Evolutionary conservation across 2,888 invertebrate species (phyloP), one percentile per base, ranked within the genome.

Genomic region (Cataglyphis altisquamis): DNA sequence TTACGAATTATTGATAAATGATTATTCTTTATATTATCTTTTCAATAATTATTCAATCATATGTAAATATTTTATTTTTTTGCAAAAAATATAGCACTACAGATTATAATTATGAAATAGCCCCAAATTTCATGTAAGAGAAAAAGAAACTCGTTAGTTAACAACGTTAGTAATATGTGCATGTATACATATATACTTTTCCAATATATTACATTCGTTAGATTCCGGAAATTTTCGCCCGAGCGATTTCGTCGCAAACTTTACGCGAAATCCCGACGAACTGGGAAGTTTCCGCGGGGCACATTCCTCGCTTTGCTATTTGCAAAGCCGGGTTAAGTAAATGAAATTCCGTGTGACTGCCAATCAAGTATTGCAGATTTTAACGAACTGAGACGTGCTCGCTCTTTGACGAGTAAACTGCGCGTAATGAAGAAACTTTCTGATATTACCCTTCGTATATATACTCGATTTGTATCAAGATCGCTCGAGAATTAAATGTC

Each of bases 381-480:
- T 82, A 57, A 77, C 82, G 68, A 84, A 84, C 68, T 60, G 67
- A 62, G 62, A 18, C 75, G 60, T 41, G 74, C 67, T 32, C 32
- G 41, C 75, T 75, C 84, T 74, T 83, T 83, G 82, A 83, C 52
- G 75, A 70, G 67, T 68, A 64, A 82, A 83, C 84, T 82, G 63
- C 45, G 67, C 52, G 75, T 67, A 82, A 84, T 83, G 84, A 83
- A 82, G 62, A 84, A 84, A 84, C 84, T 84, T 84, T 84, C 75
- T 21, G 68, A 12, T 80, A 80, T 80, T 32, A 72, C 32, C 45
- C 45, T 15, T 15, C 45, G 45, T 12, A 45, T 45, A 45, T 45
- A 32, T 60, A 57, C 45, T n/a, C 52, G 78, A 72, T 80, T 80
- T 70, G 60, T 72, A 80, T 80, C 78, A 72, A n/a, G 72, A 72